Percentiles rank a stretch among this genome's conserved stretches.
These are phyloP conservation scores for Chesias legatella DNA, from an alignment of 2,888 invertebrate genomes.

Conservation along the genomic window DNA sequence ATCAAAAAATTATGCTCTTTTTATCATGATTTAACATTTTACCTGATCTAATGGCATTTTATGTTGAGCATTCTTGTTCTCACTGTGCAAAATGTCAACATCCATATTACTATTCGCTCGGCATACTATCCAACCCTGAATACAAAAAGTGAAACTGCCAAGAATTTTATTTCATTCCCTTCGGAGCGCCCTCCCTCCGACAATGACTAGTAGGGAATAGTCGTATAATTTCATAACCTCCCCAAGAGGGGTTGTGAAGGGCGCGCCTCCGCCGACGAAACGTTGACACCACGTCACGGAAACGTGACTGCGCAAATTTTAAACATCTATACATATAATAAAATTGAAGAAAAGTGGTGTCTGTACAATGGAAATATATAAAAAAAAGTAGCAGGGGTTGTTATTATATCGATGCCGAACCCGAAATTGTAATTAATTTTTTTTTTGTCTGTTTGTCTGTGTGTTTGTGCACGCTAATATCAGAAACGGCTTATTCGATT, in stretches of 20 bases:
- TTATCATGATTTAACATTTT: too few relatives aligned
- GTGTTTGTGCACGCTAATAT: too few relatives aligned
- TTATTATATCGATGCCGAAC: too few relatives aligned
- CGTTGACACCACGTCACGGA: constrained; percentile 34
- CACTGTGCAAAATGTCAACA: background rate
- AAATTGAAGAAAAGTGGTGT: constrained; percentile 4
- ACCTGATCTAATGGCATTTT: too few relatives aligned
- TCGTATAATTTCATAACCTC: constrained; percentile 52
- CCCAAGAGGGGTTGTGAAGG: constrained; percentile 35
- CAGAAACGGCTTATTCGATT: too few relatives aligned
- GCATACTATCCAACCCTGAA: constrained; percentile 4
- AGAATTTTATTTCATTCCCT: constrained; percentile 34
- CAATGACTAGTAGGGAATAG: constrained; percentile 51
- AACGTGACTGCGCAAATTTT: constrained; percentile 26
- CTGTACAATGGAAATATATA: too few relatives aligned
- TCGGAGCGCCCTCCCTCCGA: constrained; percentile 37
- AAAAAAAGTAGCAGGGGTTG: too few relatives aligned
- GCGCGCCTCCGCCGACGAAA: constrained; percentile 36
- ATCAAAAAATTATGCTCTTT: too few relatives aligned
- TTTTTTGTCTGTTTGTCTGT: too few relatives aligned
- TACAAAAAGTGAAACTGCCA: constrained; percentile 21
- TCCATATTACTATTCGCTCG: constrained; percentile 3
- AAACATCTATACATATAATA: constrained; percentile 30
- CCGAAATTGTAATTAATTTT: too few relatives aligned
- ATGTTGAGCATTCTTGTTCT: too few relatives aligned